These are phyloP conservation scores for Thaumatotibia leucotreta DNA, from an alignment of 1,140 invertebrate genomes.

Conservation along the genomic window DNA sequence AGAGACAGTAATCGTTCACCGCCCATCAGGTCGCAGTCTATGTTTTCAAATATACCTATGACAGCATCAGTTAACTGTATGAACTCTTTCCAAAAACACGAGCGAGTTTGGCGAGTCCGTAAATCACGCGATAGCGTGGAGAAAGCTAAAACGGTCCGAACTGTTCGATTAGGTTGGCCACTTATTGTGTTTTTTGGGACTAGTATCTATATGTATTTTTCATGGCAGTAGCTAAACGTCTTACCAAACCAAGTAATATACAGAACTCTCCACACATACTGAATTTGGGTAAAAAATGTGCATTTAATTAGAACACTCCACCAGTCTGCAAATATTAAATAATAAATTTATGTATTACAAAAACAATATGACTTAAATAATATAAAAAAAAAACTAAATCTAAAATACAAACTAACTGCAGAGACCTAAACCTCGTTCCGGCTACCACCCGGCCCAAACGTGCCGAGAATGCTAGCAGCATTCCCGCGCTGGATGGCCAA, in stretches of 20 bases:
- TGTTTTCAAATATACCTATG: background rate
- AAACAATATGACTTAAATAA: too few relatives aligned
- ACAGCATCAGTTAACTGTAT: conserved; percentile 7
- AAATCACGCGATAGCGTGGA: conserved; percentile 36
- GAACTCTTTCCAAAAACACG: conserved; percentile 6
- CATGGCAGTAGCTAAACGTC: background rate
- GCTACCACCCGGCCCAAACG: too few relatives aligned
- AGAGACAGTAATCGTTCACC: background rate
- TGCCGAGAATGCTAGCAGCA: too few relatives aligned
- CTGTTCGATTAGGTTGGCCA: background rate
- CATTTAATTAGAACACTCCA: too few relatives aligned
- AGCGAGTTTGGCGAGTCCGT: conserved; percentile 31
- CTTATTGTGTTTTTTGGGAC: background rate
- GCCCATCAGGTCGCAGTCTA: background rate
- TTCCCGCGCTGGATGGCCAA: too few relatives aligned
- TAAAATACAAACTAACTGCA: too few relatives aligned
- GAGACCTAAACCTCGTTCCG: too few relatives aligned
- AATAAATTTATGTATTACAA: too few relatives aligned
- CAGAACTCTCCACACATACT: too few relatives aligned
- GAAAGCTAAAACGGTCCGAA: conserved; percentile 24
- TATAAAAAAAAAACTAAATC: too few relatives aligned
- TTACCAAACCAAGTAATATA: background rate
- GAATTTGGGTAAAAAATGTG: too few relatives aligned
- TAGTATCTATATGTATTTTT: background rate
- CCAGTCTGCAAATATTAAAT: too few relatives aligned